Evolutionary conservation across 2,888 invertebrate genomes (phyloP), one percentile per base, ranked within the genome.

Genomic region (Drosophila sordidapex): DNA sequence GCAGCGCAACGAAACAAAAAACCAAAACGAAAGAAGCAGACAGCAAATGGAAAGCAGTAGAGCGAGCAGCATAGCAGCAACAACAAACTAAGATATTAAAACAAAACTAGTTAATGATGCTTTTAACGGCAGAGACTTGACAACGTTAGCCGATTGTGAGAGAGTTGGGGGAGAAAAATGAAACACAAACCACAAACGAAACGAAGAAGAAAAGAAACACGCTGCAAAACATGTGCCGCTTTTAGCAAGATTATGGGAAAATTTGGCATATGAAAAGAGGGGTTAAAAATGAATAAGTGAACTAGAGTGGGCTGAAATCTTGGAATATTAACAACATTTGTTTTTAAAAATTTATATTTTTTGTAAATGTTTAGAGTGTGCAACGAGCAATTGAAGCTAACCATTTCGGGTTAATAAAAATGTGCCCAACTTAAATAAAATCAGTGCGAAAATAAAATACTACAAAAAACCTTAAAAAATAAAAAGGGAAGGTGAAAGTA

Each of bases 91-190:
- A 68, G 52, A 81, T 68, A 80, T 68, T 76, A 68, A 80, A 78
- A 60, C 72, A 72, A 78, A 78, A 72, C 78, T 76, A 78, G 77
- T 80, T 80, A 64, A 65, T 64, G 80, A 78, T 80, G 61, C 60
- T 71, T 62, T 71, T 51, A 63, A 65, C 79, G 46, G 64, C 56
- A 67, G 54, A 65, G 53, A 52, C 49, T 67, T 57, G 62, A 68
- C 68, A 57, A 36, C 29, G 60, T 56, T 40, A 29, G 29, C 31
- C 31, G 46, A n/a, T 38, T 64, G 33, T 40, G 51, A 56, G 35
- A 21, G 58, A 61, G 18, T 57, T 46, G 31, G 21, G 57, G n/a
- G 15, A 43, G 57, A 57, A 43, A 21, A 43, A 57, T 31, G 21
- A 49, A 54, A 67, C 38, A 51, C 59, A 61, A 57, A 58, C 10